These are phyloP conservation scores for Timema podura DNA, from an alignment of 2,888 invertebrate genomes.

Conservation along the genomic window DNA sequence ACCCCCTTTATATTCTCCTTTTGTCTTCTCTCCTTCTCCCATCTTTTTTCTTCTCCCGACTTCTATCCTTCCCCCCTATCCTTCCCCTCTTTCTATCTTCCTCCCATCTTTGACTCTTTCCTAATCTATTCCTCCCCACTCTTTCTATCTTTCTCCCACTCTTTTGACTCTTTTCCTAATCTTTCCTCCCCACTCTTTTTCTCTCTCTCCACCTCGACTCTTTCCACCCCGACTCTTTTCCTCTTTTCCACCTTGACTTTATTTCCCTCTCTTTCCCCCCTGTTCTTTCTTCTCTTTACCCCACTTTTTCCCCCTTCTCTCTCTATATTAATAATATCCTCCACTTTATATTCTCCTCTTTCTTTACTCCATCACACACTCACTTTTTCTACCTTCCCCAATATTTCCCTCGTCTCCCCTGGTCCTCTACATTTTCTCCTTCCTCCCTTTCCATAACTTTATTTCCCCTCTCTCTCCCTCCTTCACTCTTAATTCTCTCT, in stretches of 20 bases:
- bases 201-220: background rate
- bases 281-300: background rate
- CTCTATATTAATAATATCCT: background rate
- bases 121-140: background rate
- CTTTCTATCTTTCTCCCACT: no score
- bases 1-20: background rate
- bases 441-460: no score
- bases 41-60: background rate
- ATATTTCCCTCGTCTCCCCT: no score
- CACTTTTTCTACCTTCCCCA: no score
- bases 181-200: no score
- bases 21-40: background rate
- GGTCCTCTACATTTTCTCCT: no score
- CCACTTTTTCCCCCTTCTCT: background rate
- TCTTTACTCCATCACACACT: no score
- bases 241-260: background rate
- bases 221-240: background rate
- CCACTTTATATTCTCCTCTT: background rate
- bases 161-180: background rate
- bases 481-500: no score
- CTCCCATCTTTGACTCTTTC: background rate
- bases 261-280: background rate
- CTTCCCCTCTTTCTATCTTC: background rate
- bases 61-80: background rate
- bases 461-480: no score